Evolutionary conservation across 1,140 invertebrate genomes (phyloP), one percentile per base, ranked within the genome.

Genomic region (Lordiphosa clarofinis): DNA sequence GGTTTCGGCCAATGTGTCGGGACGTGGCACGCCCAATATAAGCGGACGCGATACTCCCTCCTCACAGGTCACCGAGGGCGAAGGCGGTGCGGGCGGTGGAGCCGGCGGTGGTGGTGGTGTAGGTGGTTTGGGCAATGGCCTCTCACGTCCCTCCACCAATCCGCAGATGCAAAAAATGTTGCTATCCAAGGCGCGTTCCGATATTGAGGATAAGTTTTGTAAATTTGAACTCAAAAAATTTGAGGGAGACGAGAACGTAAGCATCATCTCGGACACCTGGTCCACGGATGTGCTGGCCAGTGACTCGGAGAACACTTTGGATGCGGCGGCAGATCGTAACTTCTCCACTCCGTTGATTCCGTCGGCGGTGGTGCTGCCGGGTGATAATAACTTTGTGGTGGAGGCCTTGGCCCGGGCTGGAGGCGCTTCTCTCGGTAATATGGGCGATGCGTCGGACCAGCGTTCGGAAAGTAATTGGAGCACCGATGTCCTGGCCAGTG

Each of bases 161-260:
- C 76, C 76, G 33, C 76, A 81, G 90, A 91, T 89, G 71, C 91
- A 91, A 0, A 92, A 92, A 61, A 92, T 92, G 72, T 73, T 92
- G 2, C 78, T 92, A n/a, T 96, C 97, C 74, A 94, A 96, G 88
- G 94, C 93, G 19, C 91, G 94, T 5, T 95, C 95, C 56, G 98
- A 99, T 86, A 97, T 99, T 54, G 97, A 99, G 74, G 98, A 99
- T 62, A 98, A 99, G 89, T 99, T 99, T 92, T 98, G 98, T 79
- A 98, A 98, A 90, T 99, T 99, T 90, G 97, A 98, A 87, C 97
- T 99, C 31, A 97, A 96, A 89, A 95, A 95, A 81, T 89, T 96
- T 31, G 95, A 95, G 91, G 95, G 94, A 1, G 97, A 98, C 88
- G 97, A 99, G 90, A 97, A 97, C 1, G 93, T 97, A 69, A 98